Evolutionary conservation across 2,797 vertebrate species (phyloP), one percentile per base, ranked within the genome.

Genomic region (Pogonophryne albipinna): DNA sequence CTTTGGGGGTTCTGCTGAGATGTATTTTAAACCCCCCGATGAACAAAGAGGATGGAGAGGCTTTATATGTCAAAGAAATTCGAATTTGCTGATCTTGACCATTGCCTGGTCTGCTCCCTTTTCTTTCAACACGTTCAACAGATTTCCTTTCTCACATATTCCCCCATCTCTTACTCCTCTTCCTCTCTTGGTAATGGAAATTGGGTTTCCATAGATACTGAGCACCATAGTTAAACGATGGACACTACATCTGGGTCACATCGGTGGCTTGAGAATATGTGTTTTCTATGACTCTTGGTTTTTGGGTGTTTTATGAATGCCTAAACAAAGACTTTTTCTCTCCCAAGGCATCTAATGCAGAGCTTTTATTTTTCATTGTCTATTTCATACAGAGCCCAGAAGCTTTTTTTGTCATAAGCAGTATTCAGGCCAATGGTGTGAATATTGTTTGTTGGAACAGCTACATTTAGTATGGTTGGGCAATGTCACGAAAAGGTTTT

Each of bases 131-230:
- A 55, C 44, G 19, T 65, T 62, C 49, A 74, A 53, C 19, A 45
- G 55, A 80, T 85, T 76, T 83, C 44, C 66, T 60, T 68, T 59
- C 52, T 81, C 62, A 77, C 67, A 47, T 84, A 13, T 31, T 79
- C 61, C 71, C 52, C 20, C 34, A 63, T 74, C 62, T 76, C 41
- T 23, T 53, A 60, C 68, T 67, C 42, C 23, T 62, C 44, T 45
- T 46, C 49, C 63, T 68, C n/a, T 79, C 70, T 81, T 81, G 67
- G 20, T 83, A 83, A 86, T 76, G 69, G 56, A 83, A 85, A 78
- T 66, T 80, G 67, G 74, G 92, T 94, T 92, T 87, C 93, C 88
- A 91, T 93, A 85, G 92, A 85, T 91, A 94, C 93, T 41, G 72
- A 83, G 68, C 76, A 60, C 51, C 19, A 27, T 68, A 66, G 68